These are phyloP conservation scores for Neotoxoptera formosana DNA, from an alignment of 1,140 invertebrate species.

Conservation along the genomic window DNA sequence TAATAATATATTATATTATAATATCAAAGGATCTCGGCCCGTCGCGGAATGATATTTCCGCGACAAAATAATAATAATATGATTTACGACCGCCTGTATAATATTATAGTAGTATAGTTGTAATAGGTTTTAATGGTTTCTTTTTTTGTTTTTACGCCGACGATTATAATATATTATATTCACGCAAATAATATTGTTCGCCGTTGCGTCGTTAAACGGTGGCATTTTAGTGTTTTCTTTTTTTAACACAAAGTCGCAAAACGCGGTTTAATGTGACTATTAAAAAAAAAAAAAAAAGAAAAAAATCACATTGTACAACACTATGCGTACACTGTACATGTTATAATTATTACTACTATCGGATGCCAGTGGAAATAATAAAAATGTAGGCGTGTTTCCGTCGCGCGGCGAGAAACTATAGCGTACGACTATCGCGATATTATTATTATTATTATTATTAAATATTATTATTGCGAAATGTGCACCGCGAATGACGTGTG, in stretches of 20 bases:
- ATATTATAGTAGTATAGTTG: too few species aligned
- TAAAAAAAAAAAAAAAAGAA: too few species aligned
- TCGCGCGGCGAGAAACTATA: slow-evolving; percentile 28
- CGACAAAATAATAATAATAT: slow-evolving; percentile 23
- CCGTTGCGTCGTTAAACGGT: slow-evolving; percentile 23
- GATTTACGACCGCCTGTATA: slow-evolving; percentile 19
- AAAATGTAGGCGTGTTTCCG: slow-evolving; percentile 49
- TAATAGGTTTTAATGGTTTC: not conserved
- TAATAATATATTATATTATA: too few species aligned
- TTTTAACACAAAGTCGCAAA: slow-evolving; percentile 54
- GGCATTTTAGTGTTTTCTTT: slow-evolving; percentile 55
- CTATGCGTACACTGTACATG: too few species aligned
- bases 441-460: too few species aligned
- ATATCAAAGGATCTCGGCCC: slow-evolving; percentile 50
- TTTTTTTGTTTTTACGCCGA: not conserved
- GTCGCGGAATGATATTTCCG: slow-evolving; percentile 51
- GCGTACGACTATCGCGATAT: not conserved
- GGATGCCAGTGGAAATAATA: slow-evolving; percentile 47
- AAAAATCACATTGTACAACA: slow-evolving; percentile 55
- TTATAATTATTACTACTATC: too few species aligned
- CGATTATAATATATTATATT: too few species aligned
- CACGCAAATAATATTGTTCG: slow-evolving; percentile 53
- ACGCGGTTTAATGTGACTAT: slow-evolving; percentile 51
- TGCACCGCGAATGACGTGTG: slow-evolving; percentile 49
- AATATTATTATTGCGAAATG: too few species aligned